These are phyloP conservation scores for Oscarella lobularis DNA, from an alignment of 37 sponge, comb jelly and placozoan genomes.

Conservation along the genomic window DNA sequence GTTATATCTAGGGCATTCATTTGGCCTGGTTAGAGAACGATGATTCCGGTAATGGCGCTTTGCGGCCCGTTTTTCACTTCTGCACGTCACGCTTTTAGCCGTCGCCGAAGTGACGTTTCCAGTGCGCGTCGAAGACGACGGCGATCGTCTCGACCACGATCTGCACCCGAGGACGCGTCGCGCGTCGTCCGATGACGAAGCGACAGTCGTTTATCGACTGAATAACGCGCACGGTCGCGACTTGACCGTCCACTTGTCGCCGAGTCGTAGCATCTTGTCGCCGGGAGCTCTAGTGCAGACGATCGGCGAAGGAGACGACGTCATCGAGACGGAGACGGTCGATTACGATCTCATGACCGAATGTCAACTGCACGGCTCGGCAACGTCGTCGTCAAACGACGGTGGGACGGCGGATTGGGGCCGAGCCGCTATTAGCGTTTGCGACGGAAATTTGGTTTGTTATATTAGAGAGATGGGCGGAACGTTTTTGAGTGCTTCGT, in stretches of 20 bases:
- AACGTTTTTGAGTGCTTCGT: neutral
- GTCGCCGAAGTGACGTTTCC: too few relatives aligned
- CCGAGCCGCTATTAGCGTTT: neutral
- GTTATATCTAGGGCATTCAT: too few relatives aligned
- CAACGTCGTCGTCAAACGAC: neutral
- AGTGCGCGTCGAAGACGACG: too few relatives aligned
- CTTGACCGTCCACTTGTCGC: neutral
- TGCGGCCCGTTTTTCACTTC: too few relatives aligned
- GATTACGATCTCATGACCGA: neutral
- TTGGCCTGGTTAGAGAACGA: too few relatives aligned
- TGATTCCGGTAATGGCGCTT: too few relatives aligned
- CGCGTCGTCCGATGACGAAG: neutral
- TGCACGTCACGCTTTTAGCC: too few relatives aligned
- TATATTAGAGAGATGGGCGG: neutral
- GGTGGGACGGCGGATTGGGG: neutral
- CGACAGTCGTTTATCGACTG: neutral
- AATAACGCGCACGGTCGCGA: neutral
- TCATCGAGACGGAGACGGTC: neutral
- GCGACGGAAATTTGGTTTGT: neutral
- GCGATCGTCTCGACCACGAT: too few relatives aligned
- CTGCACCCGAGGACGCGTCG: neutral
- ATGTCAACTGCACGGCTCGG: neutral
- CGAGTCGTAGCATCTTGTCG: neutral
- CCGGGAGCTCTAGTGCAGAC: neutral
- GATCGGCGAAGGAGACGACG: neutral